Percentiles rank a stretch among this genome's conserved stretches.
Evolutionary conservation across 2,888 invertebrate genomes (phyloP).

Genomic region (Mythimna loreyi): DNA sequence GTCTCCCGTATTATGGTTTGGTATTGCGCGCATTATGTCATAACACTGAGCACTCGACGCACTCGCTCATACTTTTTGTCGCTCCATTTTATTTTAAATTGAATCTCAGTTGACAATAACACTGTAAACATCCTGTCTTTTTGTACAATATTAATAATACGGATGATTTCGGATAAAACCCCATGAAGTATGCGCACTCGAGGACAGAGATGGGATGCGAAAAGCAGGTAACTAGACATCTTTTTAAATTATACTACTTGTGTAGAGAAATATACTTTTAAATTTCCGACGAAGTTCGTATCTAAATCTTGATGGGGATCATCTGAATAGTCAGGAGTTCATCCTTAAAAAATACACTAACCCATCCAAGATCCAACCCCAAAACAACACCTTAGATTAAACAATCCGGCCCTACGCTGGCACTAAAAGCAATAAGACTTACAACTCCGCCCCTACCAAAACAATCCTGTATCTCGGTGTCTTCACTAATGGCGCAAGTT

Average conservation of each 20-base stretch:
- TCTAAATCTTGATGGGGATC: background rate
- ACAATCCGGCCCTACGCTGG: constrained; percentile 84
- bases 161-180: constrained; percentile 41
- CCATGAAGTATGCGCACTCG: constrained; percentile 43
- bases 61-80: constrained; percentile 80
- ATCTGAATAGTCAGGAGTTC: constrained; percentile 18
- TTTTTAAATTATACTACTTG: background rate
- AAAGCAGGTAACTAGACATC: constrained; percentile 29
- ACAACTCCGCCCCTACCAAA: constrained; percentile 89
- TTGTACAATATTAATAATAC: constrained; percentile 79
- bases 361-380: constrained; percentile 69
- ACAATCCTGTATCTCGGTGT: constrained; percentile 90
- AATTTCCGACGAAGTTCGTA: background rate
- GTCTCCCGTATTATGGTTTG: constrained; percentile 84
- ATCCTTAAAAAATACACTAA: constrained; percentile 60
- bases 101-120: constrained; percentile 88
- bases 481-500: constrained; percentile 90
- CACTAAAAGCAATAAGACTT: constrained; percentile 90
- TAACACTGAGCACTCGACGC: constrained; percentile 87
- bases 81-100: constrained; percentile 84
- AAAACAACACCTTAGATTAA: constrained; percentile 86
- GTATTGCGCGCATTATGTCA: constrained; percentile 90
- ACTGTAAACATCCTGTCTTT: constrained; percentile 86
- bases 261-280: background rate
- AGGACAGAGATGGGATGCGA: constrained; percentile 24